phyloP scores from a whole-genome alignment of 2,888 invertebrate species.

The Vesta saturnalis region DNA sequence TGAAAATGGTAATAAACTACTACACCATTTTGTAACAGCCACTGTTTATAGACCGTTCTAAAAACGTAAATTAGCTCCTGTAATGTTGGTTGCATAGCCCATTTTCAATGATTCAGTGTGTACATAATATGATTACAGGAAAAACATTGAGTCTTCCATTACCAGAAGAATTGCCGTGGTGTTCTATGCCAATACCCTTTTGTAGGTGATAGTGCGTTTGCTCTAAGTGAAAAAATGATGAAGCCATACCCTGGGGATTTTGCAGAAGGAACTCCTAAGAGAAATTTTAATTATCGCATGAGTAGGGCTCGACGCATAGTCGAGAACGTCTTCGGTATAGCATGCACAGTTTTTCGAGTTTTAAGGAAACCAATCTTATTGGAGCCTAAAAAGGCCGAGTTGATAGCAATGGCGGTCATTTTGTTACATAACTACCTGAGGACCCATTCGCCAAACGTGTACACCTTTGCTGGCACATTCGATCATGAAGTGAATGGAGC shows the following conservation, averaged over 20 bases:
- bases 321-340: too few species aligned
- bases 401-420: not conserved
- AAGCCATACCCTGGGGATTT: slow-evolving; percentile 2
- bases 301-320: too few species aligned
- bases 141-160: not conserved
- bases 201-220: slow-evolving; percentile 4
- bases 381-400: not conserved
- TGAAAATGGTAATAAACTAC: too few species aligned
- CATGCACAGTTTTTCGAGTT: not conserved
- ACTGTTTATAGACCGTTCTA: too few species aligned
- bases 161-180: slow-evolving; percentile 7
- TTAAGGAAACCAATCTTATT: not conserved
- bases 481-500: slow-evolving; percentile 10
- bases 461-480: slow-evolving; percentile 6
- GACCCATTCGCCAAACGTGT: slow-evolving; percentile 3
- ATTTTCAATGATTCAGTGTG: too few species aligned
- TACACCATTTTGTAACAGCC: too few species aligned
- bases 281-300: slow-evolving; percentile 1
- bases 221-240: not conserved
- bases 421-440: slow-evolving; percentile 6
- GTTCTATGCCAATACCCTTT: slow-evolving; percentile 2
- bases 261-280: not conserved
- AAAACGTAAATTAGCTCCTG: too few species aligned
- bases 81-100: too few species aligned
- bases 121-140: not conserved